Conservation (phyloP, 2,113 vertebrate species). For the Rallus limicola region DNA sequence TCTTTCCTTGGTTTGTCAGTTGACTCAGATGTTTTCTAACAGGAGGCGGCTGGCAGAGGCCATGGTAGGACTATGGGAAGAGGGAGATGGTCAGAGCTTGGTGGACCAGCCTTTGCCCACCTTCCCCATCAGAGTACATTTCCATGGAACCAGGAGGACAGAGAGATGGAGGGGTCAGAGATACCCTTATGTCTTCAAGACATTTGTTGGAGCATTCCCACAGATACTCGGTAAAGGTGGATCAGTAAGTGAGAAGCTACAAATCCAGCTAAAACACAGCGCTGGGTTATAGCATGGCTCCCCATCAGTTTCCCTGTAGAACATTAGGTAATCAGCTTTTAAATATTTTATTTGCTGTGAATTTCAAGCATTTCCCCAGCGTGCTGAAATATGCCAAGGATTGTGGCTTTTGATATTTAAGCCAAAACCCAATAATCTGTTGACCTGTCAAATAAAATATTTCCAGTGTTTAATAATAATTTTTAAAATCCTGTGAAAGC, state of each 20-base stretch:
- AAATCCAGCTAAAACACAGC: neutral
- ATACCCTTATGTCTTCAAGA: neutral
- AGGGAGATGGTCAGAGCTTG: neutral
- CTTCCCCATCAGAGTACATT: neutral
- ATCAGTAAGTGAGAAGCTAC: neutral
- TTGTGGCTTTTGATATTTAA: conserved; percentile 40
- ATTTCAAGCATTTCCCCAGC: conserved; percentile 22
- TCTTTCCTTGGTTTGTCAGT: neutral
- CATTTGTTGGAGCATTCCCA: neutral
- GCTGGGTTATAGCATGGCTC: neutral
- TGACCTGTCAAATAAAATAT: conserved; percentile 59
- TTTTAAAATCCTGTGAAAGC: conserved; percentile 41
- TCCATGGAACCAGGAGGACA: neutral
- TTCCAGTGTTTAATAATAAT: conserved; percentile 24
- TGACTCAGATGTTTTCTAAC: neutral
- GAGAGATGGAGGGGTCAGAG: neutral
- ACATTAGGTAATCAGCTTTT: conserved; percentile 39
- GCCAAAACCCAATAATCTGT: conserved; percentile 32
- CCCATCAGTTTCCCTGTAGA: neutral
- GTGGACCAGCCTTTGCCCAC: neutral
- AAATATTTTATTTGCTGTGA: conserved; percentile 61
- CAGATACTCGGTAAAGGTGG: neutral
- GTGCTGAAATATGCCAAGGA: neutral
- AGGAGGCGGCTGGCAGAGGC: neutral
- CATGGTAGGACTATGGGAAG: neutral